Base-by-base conservation (phyloP, 2,797 vertebrate genomes). In the Pseudochirops cupreus region DNA sequence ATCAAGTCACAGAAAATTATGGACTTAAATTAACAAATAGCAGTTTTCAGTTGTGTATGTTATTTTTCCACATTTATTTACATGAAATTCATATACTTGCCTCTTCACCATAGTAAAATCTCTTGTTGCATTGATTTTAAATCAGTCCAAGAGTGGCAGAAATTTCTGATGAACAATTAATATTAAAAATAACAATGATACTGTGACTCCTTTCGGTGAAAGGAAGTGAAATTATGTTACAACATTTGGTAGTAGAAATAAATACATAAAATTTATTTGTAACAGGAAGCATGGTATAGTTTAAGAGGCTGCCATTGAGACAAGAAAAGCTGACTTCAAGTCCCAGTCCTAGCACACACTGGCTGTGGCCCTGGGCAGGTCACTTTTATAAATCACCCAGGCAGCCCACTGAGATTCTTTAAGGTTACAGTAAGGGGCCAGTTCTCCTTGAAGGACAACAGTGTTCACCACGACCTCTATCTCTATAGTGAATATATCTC, bases 81-180 rank as follows among this genome's bases (percentile, higher is more conserved):
- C 39, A 26, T 50, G 50, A 87, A 26, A 50, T 87, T 50, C 21
- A 82, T 82, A 46, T 93, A 95, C 16, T 96, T 93, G 62, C 52
- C n/a, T 31, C 4, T 95, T 96, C 93, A 91, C 39, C 52, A 94
- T 46, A 87, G 29, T 93, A 91, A 95, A 90, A 31, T 46, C n/a
- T 74, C 5, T n/a, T 74, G n/a, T 82, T n/a, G 14, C 74, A 56
- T 93, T 95, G 93, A 96, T 67, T 91, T 39, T 93, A 18, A 59
- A 91, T 31, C 95, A 87, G 56, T 57, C 67, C 90, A 82, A 89
- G 12, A 94, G 57, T 14, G 14, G 90, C 16, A 91, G 31, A 93
- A 89, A 26, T 46, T 21, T 89, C 18, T 54, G 5, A 16, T 92
- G 31, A 93, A 96, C 58, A 1, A 52, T 87, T 89, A 67, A 6